These are phyloP conservation scores for Heliocidaris tuberculata DNA, from an alignment of 35 echinoderm and acorn worm genomes.

Conservation along the genomic window DNA sequence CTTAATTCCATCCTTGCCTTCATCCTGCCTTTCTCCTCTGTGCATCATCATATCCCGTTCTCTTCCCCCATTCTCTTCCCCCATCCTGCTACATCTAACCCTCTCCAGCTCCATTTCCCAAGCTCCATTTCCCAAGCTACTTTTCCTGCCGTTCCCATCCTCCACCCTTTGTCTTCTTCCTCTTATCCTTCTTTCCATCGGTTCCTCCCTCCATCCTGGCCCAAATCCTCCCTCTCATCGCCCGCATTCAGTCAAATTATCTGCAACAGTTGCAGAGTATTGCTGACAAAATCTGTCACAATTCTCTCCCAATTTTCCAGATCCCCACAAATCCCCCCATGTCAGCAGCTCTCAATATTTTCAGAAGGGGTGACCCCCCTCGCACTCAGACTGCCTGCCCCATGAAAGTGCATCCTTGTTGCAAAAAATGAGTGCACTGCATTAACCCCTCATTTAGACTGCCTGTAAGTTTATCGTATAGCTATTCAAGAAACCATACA, in stretches of 20 bases:
- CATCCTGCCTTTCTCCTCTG: background rate
- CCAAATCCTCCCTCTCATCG: background rate
- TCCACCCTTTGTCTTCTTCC: too few relatives aligned
- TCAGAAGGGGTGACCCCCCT: background rate
- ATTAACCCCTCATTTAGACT: background rate
- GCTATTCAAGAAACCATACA: too few relatives aligned
- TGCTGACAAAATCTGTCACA: slow-evolving; percentile 2
- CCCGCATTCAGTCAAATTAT: background rate
- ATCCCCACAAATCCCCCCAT: background rate
- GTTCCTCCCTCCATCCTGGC: background rate
- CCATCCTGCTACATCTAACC: background rate
- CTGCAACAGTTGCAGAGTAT: background rate
- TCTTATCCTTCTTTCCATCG: background rate
- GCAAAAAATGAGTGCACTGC: background rate
- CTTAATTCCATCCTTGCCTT: background rate
- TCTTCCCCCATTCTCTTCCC: background rate
- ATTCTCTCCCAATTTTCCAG: background rate
- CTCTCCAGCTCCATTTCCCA: background rate
- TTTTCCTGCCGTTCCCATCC: too few relatives aligned
- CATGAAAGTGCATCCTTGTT: background rate
- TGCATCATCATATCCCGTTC: background rate
- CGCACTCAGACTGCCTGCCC: background rate
- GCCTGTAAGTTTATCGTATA: too few relatives aligned
- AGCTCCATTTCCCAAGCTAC: too few relatives aligned
- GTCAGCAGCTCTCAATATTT: slow-evolving; percentile 11